phyloP scores from a whole-genome alignment of 2,113 vertebrate species.

The Neofelis nebulosa region DNA sequence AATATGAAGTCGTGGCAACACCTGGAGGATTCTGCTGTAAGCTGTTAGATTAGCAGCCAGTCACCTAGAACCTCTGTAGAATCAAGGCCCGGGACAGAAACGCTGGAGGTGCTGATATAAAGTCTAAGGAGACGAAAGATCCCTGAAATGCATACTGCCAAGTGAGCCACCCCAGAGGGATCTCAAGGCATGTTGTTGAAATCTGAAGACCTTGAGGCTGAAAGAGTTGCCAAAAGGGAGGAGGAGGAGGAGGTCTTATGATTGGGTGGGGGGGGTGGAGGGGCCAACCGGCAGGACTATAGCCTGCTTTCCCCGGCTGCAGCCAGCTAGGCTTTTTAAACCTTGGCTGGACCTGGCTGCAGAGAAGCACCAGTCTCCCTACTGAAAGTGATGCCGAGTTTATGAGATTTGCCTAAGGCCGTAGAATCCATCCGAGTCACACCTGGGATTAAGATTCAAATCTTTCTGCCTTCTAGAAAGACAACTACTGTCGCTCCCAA shows the following conservation, averaged over 20 bases:
- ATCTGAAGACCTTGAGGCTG: not conserved
- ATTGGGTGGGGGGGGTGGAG: fast-evolving
- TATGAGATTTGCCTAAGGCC: slow-evolving; percentile 72
- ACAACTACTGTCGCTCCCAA: slow-evolving; percentile 51
- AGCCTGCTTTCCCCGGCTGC: not conserved
- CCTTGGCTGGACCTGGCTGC: not conserved
- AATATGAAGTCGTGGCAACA: not conserved
- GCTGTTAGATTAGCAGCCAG: not conserved
- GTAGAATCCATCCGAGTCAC: slow-evolving; percentile 34
- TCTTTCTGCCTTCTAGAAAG: slow-evolving; percentile 71
- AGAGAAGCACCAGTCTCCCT: not conserved
- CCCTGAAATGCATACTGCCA: not conserved
- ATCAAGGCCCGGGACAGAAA: not conserved
- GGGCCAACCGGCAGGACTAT: not conserved
- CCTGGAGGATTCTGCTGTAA: not conserved
- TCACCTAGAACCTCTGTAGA: not conserved
- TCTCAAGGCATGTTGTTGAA: not conserved
- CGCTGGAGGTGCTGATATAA: not conserved
- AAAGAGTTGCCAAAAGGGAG: not conserved
- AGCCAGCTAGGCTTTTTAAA: not conserved
- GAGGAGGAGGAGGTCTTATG: not conserved
- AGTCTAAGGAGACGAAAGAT: not conserved
- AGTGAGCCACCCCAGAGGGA: fast-evolving
- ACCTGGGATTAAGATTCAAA: slow-evolving; percentile 68
- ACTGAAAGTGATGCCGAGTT: slow-evolving; percentile 37